Evolutionary conservation across 2,888 invertebrate genomes (phyloP).

Genomic region (Leptothorax acervorum): DNA sequence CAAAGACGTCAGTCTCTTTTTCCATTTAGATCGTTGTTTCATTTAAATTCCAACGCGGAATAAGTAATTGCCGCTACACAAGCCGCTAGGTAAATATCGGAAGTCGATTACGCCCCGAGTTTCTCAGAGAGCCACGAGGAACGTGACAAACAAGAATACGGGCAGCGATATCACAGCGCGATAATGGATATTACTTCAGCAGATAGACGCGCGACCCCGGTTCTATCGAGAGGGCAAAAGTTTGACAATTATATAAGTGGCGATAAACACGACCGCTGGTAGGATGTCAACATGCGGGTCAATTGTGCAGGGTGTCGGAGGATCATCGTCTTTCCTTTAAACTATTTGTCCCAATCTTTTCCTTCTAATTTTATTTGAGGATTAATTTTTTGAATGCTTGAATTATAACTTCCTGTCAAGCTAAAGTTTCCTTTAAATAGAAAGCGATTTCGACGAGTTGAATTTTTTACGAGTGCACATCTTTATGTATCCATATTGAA

Average conservation of each 20-base stretch:
- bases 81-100: not conserved
- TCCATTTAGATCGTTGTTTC: not conserved
- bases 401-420: not conserved
- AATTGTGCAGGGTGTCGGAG: not conserved
- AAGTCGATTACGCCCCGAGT: conserved; percentile 16
- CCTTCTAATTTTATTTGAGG: not conserved
- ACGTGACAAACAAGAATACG: not conserved
- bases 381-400: not conserved
- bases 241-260: conserved; percentile 26
- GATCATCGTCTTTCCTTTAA: not conserved
- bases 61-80: not conserved
- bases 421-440: not conserved
- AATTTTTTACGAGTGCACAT: not conserved
- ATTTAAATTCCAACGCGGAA: not conserved
- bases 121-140: not conserved
- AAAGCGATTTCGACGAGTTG: not conserved
- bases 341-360: not conserved
- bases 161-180: not conserved
- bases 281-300: not conserved
- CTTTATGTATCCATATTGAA: not conserved
- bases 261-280: not conserved
- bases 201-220: not conserved
- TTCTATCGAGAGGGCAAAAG: conserved; percentile 2
- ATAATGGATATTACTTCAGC: not conserved
- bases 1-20: not conserved